These are phyloP conservation scores for Asobara japonica DNA, from an alignment of 1,140 invertebrate genomes.

Conservation along the genomic window DNA sequence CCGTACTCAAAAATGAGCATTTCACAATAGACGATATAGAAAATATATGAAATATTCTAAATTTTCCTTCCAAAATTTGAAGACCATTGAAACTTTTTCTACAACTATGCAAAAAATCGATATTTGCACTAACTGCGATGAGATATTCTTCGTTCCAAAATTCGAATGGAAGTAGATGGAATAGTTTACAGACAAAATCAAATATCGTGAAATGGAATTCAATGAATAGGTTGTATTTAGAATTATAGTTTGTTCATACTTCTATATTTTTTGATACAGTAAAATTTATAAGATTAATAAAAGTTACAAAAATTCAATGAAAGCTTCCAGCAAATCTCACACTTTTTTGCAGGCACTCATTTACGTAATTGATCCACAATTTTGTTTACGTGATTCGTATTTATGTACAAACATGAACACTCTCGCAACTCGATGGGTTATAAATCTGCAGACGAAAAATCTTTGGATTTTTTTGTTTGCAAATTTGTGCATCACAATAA, in stretches of 20 bases:
- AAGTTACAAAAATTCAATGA: neutral
- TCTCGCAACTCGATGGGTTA: neutral
- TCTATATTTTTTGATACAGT: slow-evolving; percentile 6
- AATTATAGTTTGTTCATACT: neutral
- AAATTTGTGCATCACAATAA: neutral
- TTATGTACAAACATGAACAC: neutral
- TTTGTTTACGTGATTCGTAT: neutral
- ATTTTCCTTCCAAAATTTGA: too few relatives aligned
- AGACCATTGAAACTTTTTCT: too few relatives aligned
- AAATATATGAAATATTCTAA: too few relatives aligned
- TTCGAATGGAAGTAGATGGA: too few relatives aligned
- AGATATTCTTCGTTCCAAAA: too few relatives aligned
- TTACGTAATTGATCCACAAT: neutral
- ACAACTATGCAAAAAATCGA: too few relatives aligned
- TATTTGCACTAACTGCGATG: too few relatives aligned
- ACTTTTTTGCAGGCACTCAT: neutral
- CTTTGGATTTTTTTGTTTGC: neutral
- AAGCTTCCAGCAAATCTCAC: neutral
- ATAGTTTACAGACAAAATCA: too few relatives aligned
- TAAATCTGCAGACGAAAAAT: neutral
- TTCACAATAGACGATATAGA: too few relatives aligned
- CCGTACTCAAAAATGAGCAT: too few relatives aligned
- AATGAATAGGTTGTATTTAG: too few relatives aligned
- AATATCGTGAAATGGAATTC: too few relatives aligned
- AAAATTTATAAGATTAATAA: neutral